phyloP scores from a whole-genome alignment of 2,888 invertebrate species.

The Tetragonisca angustula region DNA sequence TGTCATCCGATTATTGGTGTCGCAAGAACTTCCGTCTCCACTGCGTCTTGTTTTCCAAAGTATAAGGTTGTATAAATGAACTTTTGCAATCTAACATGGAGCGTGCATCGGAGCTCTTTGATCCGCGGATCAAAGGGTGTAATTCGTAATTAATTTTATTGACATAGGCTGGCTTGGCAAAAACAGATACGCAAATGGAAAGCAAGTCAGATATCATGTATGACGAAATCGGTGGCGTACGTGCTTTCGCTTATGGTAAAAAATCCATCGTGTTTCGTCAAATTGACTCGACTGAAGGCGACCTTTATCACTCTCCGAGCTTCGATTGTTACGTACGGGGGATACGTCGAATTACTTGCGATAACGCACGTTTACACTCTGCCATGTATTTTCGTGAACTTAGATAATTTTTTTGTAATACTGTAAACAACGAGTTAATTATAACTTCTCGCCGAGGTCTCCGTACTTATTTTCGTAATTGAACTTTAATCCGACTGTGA shows the following conservation, averaged over 20 bases:
- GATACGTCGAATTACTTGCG: neutral
- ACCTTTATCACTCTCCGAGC: neutral
- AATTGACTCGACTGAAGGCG: neutral
- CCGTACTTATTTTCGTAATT: neutral
- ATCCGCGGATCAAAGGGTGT: conserved; percentile 24
- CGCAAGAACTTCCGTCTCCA: conserved; percentile 15
- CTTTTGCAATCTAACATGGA: neutral
- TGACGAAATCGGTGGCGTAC: conserved; percentile 20
- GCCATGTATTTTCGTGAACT: neutral
- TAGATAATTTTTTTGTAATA: conserved; percentile 3
- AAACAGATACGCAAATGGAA: conserved; percentile 2
- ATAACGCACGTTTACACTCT: neutral
- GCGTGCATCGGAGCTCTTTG: conserved; percentile 10
- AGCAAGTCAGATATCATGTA: conserved; percentile 4
- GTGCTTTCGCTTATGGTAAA: neutral
- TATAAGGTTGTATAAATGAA: neutral
- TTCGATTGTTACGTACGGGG: neutral
- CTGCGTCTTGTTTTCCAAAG: neutral
- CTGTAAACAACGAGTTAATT: neutral
- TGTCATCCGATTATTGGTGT: neutral
- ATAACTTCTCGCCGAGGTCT: neutral
- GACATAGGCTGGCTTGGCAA: neutral
- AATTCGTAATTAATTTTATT: conserved; percentile 42
- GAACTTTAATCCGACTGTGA: neutral
- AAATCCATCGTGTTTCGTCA: neutral